These are phyloP conservation scores for Gymnothorax reevesii DNA, from an alignment of 2,797 vertebrate species.

Conservation along the genomic window DNA sequence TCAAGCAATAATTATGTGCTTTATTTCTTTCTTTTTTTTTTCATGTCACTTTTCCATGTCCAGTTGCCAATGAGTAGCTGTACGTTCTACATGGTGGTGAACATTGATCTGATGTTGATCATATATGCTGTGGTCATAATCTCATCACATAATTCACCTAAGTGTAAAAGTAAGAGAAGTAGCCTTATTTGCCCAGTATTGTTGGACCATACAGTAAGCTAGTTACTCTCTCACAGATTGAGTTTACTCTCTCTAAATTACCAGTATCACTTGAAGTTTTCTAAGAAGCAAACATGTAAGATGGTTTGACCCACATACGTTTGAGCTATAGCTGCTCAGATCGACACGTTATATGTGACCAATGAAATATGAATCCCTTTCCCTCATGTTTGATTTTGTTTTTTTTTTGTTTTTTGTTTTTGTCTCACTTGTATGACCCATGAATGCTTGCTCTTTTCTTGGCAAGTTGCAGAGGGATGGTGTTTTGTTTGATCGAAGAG, in stretches of 20 bases:
- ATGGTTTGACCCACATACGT: not conserved
- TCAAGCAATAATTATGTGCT: not conserved
- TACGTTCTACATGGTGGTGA: not conserved
- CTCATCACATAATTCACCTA: not conserved
- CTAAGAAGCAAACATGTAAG: not conserved
- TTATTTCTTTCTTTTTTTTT: not conserved
- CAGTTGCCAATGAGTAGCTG: not conserved
- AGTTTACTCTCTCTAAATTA: not conserved
- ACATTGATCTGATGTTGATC: not conserved
- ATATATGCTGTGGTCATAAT: not conserved
- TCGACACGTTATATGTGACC: not conserved
- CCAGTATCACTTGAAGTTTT: not conserved
- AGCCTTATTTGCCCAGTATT: not conserved
- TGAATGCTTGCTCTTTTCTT: slow-evolving; percentile 4
- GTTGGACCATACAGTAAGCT: not conserved
- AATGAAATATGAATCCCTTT: not conserved
- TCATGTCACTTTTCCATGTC: not conserved
- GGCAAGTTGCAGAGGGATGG: not conserved
- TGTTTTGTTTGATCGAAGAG: not conserved
- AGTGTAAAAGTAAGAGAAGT: not conserved
- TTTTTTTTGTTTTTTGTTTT: not conserved
- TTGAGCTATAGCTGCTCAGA: not conserved
- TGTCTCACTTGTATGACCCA: not conserved
- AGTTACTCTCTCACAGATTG: slow-evolving; percentile 1
- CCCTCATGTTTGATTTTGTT: not conserved